phyloP scores from a whole-genome alignment of 1,140 invertebrate genomes.

The Drosophila erecta region DNA sequence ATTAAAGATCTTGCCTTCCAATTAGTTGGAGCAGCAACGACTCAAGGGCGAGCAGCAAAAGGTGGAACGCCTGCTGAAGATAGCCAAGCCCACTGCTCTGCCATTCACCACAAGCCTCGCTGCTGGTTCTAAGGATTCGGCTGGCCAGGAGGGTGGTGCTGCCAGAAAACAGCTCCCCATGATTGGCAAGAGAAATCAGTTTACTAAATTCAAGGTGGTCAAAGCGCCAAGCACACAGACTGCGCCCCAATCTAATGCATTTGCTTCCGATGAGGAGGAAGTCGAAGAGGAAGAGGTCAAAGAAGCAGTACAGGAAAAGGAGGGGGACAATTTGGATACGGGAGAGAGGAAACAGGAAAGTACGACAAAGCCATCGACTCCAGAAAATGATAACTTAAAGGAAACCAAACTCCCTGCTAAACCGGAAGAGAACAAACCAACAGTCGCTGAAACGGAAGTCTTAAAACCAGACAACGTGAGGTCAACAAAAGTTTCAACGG shows the following conservation, averaged over 20 bases:
- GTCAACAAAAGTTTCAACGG: constrained; percentile 35
- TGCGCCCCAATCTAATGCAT: constrained; percentile 44
- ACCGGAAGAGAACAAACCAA: constrained; percentile 39
- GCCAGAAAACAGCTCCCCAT: constrained; percentile 72
- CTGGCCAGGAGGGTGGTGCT: background rate
- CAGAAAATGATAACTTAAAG: constrained; percentile 3
- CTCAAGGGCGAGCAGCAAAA: constrained; percentile 89
- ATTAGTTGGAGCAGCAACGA: constrained; percentile 88
- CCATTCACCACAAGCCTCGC: constrained; percentile 16
- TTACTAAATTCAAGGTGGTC: constrained; percentile 79
- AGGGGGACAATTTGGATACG: constrained; percentile 9
- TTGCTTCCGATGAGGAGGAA: constrained; percentile 80
- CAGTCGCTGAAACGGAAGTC: constrained; percentile 53
- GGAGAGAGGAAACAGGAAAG: constrained; percentile 15
- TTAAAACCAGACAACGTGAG: constrained; percentile 23
- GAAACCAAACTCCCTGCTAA: constrained; percentile 18
- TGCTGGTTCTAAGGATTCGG: background rate
- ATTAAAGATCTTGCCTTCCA: background rate
- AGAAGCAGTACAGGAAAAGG: constrained; percentile 24
- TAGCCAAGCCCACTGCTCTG: constrained; percentile 88
- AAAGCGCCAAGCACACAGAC: constrained; percentile 32
- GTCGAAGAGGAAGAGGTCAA: constrained; percentile 80
- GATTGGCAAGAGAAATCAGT: constrained; percentile 82
- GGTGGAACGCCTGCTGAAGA: constrained; percentile 89
- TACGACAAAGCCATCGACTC: constrained; percentile 21